These are phyloP conservation scores for Callocephalon fimbriatum DNA, from an alignment of 2,113 vertebrate species.

Conservation along the genomic window DNA sequence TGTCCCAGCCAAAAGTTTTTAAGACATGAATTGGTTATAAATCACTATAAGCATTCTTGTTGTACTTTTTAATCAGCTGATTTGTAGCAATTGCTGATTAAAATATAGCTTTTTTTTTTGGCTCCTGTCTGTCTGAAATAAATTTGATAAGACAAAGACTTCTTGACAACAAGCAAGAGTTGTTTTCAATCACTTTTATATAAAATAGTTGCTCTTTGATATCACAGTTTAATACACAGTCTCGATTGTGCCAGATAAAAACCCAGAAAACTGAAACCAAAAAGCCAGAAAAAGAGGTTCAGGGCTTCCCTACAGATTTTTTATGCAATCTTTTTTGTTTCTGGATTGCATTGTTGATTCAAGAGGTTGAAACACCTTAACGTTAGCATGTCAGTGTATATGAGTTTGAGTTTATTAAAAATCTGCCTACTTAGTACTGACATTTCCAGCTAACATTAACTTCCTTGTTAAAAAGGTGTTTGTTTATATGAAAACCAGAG, in stretches of 20 bases:
- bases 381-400: background rate
- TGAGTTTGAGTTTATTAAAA: background rate
- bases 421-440: background rate
- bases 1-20: background rate
- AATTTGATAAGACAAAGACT: background rate
- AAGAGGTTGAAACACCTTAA: background rate
- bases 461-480: background rate
- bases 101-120: background rate
- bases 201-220: background rate
- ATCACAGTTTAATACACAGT: background rate
- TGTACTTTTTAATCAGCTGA: constrained; percentile 21
- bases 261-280: background rate
- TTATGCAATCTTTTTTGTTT: background rate
- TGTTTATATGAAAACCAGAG: background rate
- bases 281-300: background rate
- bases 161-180: background rate
- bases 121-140: constrained; percentile 11
- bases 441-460: background rate
- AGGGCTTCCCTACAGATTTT: background rate
- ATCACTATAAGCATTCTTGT: background rate
- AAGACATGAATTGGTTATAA: background rate
- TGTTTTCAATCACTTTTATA: background rate
- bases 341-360: background rate
- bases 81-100: constrained; percentile 8
- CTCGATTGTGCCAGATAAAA: background rate